Base-by-base conservation (phyloP, 2,797 vertebrate genomes). In the Tapirus indicus region DNA sequence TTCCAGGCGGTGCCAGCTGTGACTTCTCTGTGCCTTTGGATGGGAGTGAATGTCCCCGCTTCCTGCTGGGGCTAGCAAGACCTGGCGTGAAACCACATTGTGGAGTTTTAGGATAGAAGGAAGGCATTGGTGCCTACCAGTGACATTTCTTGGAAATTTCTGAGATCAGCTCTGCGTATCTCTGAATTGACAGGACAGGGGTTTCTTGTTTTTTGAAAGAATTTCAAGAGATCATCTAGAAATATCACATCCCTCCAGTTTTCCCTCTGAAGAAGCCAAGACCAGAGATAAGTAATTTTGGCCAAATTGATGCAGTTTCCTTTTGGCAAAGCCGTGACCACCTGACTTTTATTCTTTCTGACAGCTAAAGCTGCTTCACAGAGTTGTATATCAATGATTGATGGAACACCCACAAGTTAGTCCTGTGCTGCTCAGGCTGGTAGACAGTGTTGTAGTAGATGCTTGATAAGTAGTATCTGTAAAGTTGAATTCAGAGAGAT, bases 151-250 rank as follows among this genome's bases (percentile, higher is more conserved):
- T 79, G 58, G 54, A 94, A 41, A 49, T 47, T 77, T 66, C 38
- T 83, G 56, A 82, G 68, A 11, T 88, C 11, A 41, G 89, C 44
- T 83, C 5, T 23, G 32, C 23, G 66, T 41, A 66, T 89, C 87
- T 74, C 56, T 93, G 49, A 88, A 21, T 88, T 91, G 71, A 62
- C n/a, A 60, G 82, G 29, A 83, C 17, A 74, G 72, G 29, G 88
- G 21, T 75, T 78, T 79, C 83, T 35, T 60, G 13, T 52, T 94
- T 62, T 83, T 83, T 52, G 25, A 80, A 66, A 94, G 79, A 88
- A 72, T 94, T 92, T 96, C 32, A 89, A n/a, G 69, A 88, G 49
- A 44, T 94, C 38, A 52, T 71, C 47, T 91, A 91, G 86, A 96
- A 79, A 86, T 93, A 69, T 77, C 21, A 49, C 35, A 93, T 9